These are phyloP conservation scores for Rhagophthalmus giganteus DNA, from an alignment of 2,888 invertebrate species.

Conservation along the genomic window DNA sequence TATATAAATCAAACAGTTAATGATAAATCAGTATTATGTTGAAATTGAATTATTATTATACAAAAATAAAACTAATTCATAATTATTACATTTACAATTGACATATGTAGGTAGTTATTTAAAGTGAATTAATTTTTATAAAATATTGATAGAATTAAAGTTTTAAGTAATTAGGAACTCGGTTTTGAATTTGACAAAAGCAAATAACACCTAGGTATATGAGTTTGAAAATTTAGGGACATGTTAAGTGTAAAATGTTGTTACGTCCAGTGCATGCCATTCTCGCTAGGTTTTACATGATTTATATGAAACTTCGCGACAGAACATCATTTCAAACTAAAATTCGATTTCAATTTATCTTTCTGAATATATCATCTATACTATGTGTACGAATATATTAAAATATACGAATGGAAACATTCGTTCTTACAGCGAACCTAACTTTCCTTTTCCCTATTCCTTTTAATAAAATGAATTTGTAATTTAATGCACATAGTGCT, in stretches of 20 bases:
- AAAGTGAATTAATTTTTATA: background rate
- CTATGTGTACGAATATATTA: too few species aligned
- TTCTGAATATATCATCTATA: conserved; percentile 28
- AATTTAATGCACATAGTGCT: conserved; percentile 4
- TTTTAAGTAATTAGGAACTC: background rate
- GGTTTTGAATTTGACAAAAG: conserved; percentile 3
- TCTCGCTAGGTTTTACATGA: conserved; percentile 44
- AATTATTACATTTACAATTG: too few species aligned
- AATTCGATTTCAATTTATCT: conserved; percentile 40
- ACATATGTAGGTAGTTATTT: too few species aligned
- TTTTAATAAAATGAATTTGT: background rate
- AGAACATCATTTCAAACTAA: conserved; percentile 46
- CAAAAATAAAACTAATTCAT: too few species aligned
- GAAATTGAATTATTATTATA: too few species aligned
- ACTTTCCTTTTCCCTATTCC: background rate
- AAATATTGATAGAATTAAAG: background rate
- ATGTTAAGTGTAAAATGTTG: conserved; percentile 52
- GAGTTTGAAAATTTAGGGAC: conserved; percentile 47
- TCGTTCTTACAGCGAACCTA: too few species aligned
- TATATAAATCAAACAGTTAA: too few species aligned
- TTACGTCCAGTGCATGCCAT: conserved; percentile 46
- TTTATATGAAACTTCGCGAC: conserved; percentile 50
- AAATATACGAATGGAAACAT: too few species aligned
- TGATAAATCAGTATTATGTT: too few species aligned
- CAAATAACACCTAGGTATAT: conserved; percentile 30